Evolutionary conservation across 2,113 vertebrate genomes (phyloP), one percentile per base, ranked within the genome.

Genomic region (Propithecus coquereli): DNA sequence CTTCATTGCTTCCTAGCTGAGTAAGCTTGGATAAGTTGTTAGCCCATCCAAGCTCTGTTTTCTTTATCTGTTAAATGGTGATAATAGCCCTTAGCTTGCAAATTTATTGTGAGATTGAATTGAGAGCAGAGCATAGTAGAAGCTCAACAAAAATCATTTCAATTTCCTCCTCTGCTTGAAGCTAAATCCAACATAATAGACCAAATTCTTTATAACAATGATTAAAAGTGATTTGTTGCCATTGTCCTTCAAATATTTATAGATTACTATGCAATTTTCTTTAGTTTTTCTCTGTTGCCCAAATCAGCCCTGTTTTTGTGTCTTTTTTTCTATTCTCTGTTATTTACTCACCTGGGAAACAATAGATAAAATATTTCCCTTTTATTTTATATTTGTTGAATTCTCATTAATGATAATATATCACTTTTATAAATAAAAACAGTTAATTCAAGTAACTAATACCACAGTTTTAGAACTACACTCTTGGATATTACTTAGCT

Each of bases 341-440:
- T 96, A 93, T 10, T 81, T 20, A 65, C 12, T 83, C n/a, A 74
- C 27, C 23, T 84, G 20, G 32, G 73, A 94, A 91, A 65, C 18
- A 68, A 86, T 54, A 8, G 3, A 30, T 89, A 82, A 74, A 50
- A 61, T 80, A 40, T 54, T 63, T 76, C 20, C 66, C 10, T 34
- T 83, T 50, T 61, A 81, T 81, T 95, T 95, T 65, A 22, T 65
- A 27, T 74, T 95, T 90, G 3, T 50, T 57, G 80, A 92, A n/a
- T 88, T 65, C 81, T 94, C 22, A 70, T 82, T 79, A 92, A 68
- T 93, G 25, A 6, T 16, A 85, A 45, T 50, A 30, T 37, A 14
- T 94, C 73, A 87, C 70, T 61, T 71, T 84, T 71, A 79, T 57
- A 17, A 71, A 65, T 57, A 27, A 57, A 80, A 45, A 37, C n/a